Evolutionary conservation across 2,113 vertebrate genomes (phyloP).

Genomic region (Jaculus jaculus): DNA sequence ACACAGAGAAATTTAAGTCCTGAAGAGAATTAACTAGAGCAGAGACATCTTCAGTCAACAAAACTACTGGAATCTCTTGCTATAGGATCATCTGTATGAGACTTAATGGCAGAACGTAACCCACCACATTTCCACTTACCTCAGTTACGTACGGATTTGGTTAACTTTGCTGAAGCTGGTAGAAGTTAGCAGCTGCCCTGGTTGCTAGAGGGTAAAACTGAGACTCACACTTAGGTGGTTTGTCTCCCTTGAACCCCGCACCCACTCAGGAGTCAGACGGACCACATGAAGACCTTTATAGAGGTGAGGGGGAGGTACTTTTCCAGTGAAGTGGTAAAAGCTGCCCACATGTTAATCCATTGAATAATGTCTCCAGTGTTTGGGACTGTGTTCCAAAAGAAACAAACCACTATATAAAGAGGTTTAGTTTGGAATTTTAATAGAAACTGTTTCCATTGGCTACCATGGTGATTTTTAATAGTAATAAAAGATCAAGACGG

Average conservation of each 20-base stretch:
- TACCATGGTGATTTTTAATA: not conserved
- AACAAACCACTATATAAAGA: conserved; percentile 12
- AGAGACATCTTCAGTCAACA: not conserved
- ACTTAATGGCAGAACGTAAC: not conserved
- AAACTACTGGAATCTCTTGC: not conserved
- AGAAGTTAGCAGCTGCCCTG: not conserved
- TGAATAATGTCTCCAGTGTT: not conserved
- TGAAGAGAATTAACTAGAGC: conserved; percentile 7
- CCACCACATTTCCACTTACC: not conserved
- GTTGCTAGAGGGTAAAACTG: not conserved
- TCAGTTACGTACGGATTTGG: not conserved
- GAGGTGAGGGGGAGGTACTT: not conserved
- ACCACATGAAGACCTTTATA: not conserved
- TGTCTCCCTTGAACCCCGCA: not conserved
- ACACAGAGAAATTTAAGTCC: not conserved
- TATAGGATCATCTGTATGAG: not conserved
- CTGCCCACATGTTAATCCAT: not conserved
- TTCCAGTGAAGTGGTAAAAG: not conserved
- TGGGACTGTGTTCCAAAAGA: not conserved
- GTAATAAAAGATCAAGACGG: not conserved
- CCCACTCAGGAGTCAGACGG: not conserved
- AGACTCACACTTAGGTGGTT: not conserved
- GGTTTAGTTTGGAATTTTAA: not conserved
- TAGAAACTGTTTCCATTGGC: not conserved
- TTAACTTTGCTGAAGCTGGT: not conserved